phyloP scores from a whole-genome alignment of 2,797 vertebrate species.

The Oreortyx pictus region DNA sequence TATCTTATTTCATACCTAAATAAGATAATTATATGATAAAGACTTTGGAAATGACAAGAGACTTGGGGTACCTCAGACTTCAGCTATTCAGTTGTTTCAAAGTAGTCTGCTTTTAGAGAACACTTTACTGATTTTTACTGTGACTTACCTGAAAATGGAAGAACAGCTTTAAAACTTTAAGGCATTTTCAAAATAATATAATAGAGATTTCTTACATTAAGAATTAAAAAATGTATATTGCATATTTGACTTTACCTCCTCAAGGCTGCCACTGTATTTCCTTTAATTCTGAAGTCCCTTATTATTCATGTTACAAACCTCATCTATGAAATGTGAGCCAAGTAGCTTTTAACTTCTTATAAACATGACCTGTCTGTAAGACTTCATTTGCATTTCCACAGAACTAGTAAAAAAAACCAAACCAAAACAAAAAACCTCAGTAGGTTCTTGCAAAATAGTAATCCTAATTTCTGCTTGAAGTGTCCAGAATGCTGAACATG shows the following conservation, averaged over 20 bases:
- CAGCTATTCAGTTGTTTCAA: background rate
- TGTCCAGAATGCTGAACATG: background rate
- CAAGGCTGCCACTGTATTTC: background rate
- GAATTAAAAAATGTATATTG: background rate
- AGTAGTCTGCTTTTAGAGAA: background rate
- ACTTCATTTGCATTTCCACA: background rate
- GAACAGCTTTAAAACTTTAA: background rate
- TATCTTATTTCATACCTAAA: background rate
- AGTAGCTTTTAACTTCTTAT: background rate
- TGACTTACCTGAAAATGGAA: background rate
- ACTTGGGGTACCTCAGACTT: background rate
- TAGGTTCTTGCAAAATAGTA: background rate
- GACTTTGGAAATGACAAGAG: background rate
- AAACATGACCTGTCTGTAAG: background rate
- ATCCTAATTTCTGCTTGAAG: conserved; percentile 1
- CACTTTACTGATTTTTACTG: background rate
- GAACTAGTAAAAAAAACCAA: background rate
- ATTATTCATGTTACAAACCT: background rate
- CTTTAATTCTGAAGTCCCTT: background rate
- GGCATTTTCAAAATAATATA: background rate
- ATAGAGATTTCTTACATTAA: background rate
- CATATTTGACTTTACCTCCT: background rate
- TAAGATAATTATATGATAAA: background rate
- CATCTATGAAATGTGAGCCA: background rate
- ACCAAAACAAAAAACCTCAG: background rate